Conservation (phyloP, 64 coral and sea anemone species). For the Montipora sp. region DNA sequence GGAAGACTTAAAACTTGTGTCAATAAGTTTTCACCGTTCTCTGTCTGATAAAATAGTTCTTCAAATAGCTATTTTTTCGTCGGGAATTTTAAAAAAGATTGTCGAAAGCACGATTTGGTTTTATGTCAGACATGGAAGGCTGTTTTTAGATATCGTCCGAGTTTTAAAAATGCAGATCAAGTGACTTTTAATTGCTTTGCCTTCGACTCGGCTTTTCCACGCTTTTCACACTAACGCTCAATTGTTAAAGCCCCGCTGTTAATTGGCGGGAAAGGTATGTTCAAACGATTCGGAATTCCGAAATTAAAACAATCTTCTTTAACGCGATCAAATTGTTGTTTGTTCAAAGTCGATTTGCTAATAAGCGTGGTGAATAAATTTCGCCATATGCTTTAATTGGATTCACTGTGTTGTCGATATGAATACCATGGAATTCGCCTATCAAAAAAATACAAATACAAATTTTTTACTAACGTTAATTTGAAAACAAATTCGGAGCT, state of each 20-base stretch:
- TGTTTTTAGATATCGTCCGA: too few relatives aligned
- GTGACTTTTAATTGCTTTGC: neutral
- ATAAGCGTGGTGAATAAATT: neutral
- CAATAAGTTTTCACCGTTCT: neutral
- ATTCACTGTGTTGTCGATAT: too few relatives aligned
- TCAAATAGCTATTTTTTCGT: neutral
- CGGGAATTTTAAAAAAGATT: neutral
- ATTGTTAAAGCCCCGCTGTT: too few relatives aligned
- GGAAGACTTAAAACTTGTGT: conserved; percentile 20
- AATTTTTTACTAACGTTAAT: too few relatives aligned
- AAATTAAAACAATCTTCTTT: too few relatives aligned
- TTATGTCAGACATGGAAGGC: neutral
- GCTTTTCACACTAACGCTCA: neutral
- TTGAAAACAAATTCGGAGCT: too few relatives aligned
- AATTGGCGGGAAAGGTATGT: too few relatives aligned
- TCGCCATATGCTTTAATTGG: neutral
- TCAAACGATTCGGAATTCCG: too few relatives aligned
- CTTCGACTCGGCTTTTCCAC: neutral
- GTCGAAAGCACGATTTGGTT: too few relatives aligned
- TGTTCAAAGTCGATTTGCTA: conserved; percentile 9
- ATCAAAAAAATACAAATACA: too few relatives aligned
- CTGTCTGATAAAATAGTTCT: conserved; percentile 11
- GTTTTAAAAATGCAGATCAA: neutral
- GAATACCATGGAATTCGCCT: too few relatives aligned
- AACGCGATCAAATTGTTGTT: neutral